Conservation (phyloP, 2,797 vertebrate species). For the Chiloscyllium punctatum region DNA sequence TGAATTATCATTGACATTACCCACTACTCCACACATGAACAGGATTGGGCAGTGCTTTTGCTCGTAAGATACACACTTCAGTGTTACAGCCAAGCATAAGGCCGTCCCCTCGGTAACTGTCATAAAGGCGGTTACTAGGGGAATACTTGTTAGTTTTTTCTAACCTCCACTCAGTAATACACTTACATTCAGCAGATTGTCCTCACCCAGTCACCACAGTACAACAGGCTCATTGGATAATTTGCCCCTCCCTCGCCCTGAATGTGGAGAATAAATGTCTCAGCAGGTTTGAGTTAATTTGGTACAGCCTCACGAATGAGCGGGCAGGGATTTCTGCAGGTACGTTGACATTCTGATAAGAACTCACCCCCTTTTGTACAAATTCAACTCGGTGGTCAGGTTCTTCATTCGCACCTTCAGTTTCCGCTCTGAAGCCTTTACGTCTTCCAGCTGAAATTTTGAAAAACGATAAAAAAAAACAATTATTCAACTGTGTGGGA, state of each 20-base stretch:
- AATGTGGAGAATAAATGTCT: not conserved
- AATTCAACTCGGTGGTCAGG: conserved; percentile 69
- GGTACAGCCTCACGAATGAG: not conserved
- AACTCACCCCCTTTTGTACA: conserved; percentile 73
- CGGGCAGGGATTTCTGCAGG: not conserved
- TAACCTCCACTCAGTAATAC: no score
- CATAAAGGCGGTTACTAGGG: no score
- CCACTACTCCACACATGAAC: no score
- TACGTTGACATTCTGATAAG: no score
- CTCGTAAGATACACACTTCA: not conserved
- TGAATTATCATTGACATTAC: no score
- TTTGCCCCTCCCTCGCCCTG: not conserved
- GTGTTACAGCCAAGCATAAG: not conserved
- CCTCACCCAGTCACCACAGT: not conserved
- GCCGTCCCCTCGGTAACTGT: no score
- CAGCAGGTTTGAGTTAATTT: not conserved
- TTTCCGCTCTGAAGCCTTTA: conserved; percentile 68
- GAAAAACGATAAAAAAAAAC: no score
- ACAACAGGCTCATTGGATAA: not conserved
- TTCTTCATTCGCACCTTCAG: conserved; percentile 73
- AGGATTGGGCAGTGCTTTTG: not conserved
- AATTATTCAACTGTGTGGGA: no score
- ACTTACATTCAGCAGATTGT: no score
- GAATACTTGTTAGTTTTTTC: no score
- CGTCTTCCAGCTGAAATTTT: conserved; percentile 68